Evolutionary conservation across 2,888 invertebrate species (phyloP), one percentile per base, ranked within the genome.

Genomic region (Erebia ligea): DNA sequence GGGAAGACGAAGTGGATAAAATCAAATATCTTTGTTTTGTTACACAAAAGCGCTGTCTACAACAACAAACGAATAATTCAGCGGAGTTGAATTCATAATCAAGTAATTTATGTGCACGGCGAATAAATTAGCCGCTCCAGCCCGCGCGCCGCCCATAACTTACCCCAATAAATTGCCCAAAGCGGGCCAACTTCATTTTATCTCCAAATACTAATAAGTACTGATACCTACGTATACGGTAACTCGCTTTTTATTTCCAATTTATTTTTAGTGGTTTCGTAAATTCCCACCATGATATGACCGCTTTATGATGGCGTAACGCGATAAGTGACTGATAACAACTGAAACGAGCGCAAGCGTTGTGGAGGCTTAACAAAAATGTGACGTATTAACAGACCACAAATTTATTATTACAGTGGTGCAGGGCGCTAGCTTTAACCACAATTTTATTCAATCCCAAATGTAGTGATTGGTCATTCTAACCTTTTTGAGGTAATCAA

Each of bases 91-190:
- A 93, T 92, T 93, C 93, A 93, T 93, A 93, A 93, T 93, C 92
- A 92, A 92, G 92, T 93, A 92, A 93, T 93, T 93, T 92, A 93
- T 93, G 93, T 93, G 93, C 91, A 92, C 92, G 92, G 91, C 90
- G 93, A 91, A 93, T 93, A 93, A 93, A 92, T 93, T 93, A 92
- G 92, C 89, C 88, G 88, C 89, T 84, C 87, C 85, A 88, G 89
- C 87, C 91, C 88, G 90, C 90, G 90, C 90, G 88, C 91, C 89
- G 87, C 86, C 91, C 91, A 92, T 93, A 91, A 93, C 93, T 93
- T 92, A 92, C 93, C 91, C 91, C 91, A 89, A 92, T 92, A 92
- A 93, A 92, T 92, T 91, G 91, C 90, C 92, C 86, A 90, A 91
- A 92, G 91, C 91, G 91, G 89, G 90, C 89, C 86, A 92, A 93